Conservation (phyloP, 2,113 vertebrate genomes). For the Rousettus leschenaultii region DNA sequence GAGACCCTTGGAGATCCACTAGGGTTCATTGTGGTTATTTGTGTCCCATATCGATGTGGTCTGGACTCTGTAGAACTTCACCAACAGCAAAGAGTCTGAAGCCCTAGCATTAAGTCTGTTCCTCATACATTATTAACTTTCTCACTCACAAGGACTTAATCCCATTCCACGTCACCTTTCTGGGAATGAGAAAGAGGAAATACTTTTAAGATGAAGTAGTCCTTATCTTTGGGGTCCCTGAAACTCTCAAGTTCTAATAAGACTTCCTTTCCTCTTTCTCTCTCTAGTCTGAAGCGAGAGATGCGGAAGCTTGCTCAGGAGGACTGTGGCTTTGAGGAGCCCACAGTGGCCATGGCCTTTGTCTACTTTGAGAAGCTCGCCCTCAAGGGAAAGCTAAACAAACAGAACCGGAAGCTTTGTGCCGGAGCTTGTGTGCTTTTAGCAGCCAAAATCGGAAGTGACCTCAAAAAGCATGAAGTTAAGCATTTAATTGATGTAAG, state of each 20-base stretch:
- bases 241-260: background rate
- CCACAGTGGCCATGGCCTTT: constrained; percentile 97
- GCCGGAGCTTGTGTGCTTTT: constrained; percentile 96
- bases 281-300: constrained; percentile 93
- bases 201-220: background rate
- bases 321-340: constrained; percentile 95
- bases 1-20: background rate
- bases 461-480: constrained; percentile 97
- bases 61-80: background rate
- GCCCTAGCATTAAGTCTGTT: background rate
- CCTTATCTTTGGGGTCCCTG: background rate
- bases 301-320: constrained; percentile 96
- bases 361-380: constrained; percentile 99
- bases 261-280: background rate
- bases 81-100: background rate
- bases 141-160: background rate
- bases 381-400: constrained; percentile 97
- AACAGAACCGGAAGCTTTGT: constrained; percentile 98
- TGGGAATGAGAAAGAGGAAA: background rate
- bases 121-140: background rate
- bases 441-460: constrained; percentile 97
- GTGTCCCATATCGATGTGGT: fast-evolving
- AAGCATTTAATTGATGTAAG: constrained; percentile 97
- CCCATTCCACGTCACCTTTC: background rate
- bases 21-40: background rate